A percentile compares a stretch with the other conserved stretches of the same genome.
Evolutionary conservation across 2,888 invertebrate genomes (phyloP).

Genomic region (Drosophila merina): DNA sequence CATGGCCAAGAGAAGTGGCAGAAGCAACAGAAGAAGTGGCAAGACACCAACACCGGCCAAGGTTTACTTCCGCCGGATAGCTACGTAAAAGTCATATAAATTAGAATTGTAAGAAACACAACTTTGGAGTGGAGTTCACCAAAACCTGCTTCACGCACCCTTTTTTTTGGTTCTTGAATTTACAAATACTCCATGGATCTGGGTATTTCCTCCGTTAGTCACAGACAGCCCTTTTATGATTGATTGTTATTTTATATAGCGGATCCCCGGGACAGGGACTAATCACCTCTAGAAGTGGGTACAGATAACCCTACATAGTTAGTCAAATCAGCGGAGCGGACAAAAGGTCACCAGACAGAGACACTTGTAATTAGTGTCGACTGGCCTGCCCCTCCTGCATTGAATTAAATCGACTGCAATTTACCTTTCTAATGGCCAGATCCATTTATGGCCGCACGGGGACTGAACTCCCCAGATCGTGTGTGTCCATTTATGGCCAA

Average conservation of each 20-base stretch:
- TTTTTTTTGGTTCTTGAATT: slow-evolving; percentile 14
- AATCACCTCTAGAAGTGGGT: slow-evolving; percentile 33
- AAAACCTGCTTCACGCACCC: slow-evolving; percentile 15
- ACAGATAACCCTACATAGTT: slow-evolving; percentile 9
- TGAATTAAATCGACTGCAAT: slow-evolving; percentile 51
- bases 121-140: slow-evolving; percentile 6
- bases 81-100: slow-evolving; percentile 73
- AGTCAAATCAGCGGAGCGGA: slow-evolving; percentile 38
- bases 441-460: slow-evolving; percentile 44
- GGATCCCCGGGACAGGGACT: slow-evolving; percentile 16
- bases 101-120: slow-evolving; percentile 45
- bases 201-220: slow-evolving; percentile 50
- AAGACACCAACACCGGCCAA: slow-evolving; percentile 45
- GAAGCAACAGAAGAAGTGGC: slow-evolving; percentile 18
- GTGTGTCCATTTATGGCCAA: slow-evolving; percentile 48
- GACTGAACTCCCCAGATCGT: slow-evolving; percentile 41
- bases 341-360: slow-evolving; percentile 35
- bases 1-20: slow-evolving; percentile 50
- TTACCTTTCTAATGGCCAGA: slow-evolving; percentile 51
- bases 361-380: slow-evolving; percentile 41
- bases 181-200: slow-evolving; percentile 8
- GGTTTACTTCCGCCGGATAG: slow-evolving; percentile 81
- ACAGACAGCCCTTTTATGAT: slow-evolving; percentile 40
- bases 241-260: slow-evolving; percentile 28
- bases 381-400: slow-evolving; percentile 27